Base-by-base conservation (phyloP, 2,113 vertebrate species). In the Phyllostomus discolor region DNA sequence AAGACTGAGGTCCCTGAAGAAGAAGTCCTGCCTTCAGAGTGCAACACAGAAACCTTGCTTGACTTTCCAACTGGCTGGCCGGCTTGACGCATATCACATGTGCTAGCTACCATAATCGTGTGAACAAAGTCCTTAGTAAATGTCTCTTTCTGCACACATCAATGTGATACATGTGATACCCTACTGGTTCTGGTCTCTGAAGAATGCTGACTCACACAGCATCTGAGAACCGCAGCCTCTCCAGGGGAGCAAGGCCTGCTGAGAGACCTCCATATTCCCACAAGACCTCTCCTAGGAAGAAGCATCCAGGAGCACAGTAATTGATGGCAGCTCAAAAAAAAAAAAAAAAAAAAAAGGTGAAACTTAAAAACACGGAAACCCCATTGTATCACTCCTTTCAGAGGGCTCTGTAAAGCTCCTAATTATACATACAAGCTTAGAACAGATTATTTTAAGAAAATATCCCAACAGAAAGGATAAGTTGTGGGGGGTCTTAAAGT, bases 361-460 rank as follows among this genome's bases (percentile, higher is more conserved):
- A 54, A 64, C 28, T 67, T 48, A 20, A 43, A 57, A 54, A 69
- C 4, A 38, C 16, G 94, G 72, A 87, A 80, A 72, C 7, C 4
- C 38, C 46, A 26, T 52, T 70, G 46, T 67, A 88, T 19, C 57
- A 66, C 8, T 93, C 46, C 81, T 43, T 95, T 84, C 72, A 75
- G 69, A 90, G 70, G 33, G 9, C 59, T 88, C 78, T 59, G 10
- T 72, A 73, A 90, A 87, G 70, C 35, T 80, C 76, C 81, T 91
- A 59, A 59, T 84, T 78, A 85, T 28, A 92, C 78, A 86, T 67
- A 43, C 57, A 94, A 95, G 64, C 59, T 73, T 62, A 91, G 78
- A 91, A 92, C 24, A 95, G 62, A 76, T 81, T 5, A 64, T 81
- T 96, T 92, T 86, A 88, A 91, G 73, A 96, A 90, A 95, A 86